phyloP scores from a whole-genome alignment of 30 jellyfish, hydroid and myxozoan genomes.

The Pelagia noctiluca region DNA sequence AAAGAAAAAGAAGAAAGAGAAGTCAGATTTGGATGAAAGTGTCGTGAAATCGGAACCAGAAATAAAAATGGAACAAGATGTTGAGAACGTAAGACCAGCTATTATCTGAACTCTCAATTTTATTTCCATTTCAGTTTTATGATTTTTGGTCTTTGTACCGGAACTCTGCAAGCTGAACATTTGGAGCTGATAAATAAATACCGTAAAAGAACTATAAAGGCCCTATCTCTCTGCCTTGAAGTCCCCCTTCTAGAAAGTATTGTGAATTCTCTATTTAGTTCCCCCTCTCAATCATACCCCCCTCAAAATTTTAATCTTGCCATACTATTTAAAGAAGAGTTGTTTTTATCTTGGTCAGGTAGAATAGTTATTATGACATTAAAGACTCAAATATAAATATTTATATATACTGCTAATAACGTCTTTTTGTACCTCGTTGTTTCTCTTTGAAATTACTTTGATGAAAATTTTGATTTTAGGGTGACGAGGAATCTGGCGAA shows the following conservation, averaged over 20 bases:
- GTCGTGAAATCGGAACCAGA: no score
- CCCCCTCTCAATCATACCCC: no score
- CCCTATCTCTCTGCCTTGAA: not conserved
- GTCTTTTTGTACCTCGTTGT: not conserved
- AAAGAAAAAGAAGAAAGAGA: conserved; percentile 65
- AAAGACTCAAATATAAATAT: no score
- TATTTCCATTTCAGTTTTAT: not conserved
- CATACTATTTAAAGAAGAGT: not conserved
- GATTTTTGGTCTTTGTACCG: not conserved
- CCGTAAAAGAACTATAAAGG: not conserved
- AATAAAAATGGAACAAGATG: not conserved
- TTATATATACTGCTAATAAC: not conserved
- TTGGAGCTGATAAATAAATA: not conserved
- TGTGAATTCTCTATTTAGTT: no score
- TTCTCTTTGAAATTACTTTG: not conserved
- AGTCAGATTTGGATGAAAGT: conserved; percentile 49
- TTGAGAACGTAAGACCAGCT: not conserved
- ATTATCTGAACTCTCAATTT: no score
- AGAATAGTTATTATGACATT: no score
- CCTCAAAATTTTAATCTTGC: not conserved
- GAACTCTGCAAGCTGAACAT: not conserved
- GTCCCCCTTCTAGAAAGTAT: not conserved
- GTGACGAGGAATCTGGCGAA: conserved; percentile 33
- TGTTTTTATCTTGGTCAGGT: not conserved
- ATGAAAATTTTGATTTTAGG: conserved; percentile 14